Base-by-base conservation (phyloP, 2,113 vertebrate species). In the Carassius gibelio region DNA sequence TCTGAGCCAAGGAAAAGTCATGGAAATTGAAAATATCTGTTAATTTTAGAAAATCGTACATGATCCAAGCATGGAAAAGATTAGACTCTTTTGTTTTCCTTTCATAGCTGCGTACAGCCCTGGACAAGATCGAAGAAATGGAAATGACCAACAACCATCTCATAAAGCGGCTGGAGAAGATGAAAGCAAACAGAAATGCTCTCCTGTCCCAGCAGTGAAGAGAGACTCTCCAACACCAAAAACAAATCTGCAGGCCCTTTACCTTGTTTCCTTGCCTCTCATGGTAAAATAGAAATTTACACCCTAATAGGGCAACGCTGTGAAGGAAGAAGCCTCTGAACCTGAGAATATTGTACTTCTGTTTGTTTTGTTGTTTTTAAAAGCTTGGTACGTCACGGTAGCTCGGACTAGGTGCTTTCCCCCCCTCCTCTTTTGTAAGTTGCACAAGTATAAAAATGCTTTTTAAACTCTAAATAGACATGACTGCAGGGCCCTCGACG, bases 121-220 rank as follows among this genome's bases (percentile, higher is more conserved):
- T 98, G 91, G 98, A 99, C 92, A 99, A 97, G 92, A 96, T 95
- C 1, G 98, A 99, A 89, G 98, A 99, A 90, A 98, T 99, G 98
- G 98, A 99, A 91, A 99, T 99, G 98, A 99, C 98, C 93, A 99
- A 99, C 88, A 99, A 94, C 93, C 98, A 99, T 93, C 95, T 99
- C 90, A 95, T 99, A 86, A 99, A 99, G 90, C 95, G 98, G 75
- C 95, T 99, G 84, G 98, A 99, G 93, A 99, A 99, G 94, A 99
- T 99, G 98, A 99, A 99, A 91, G 98, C 98, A 89, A 99, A 98
- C 81, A 95, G 98, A 91, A 98, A 96, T 55, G 97, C 97, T 8
- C 94, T 98, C 76, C 94, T 99, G 88, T 96, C 97, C 77, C 98
- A 99, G 93, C 97, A 99, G 90, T 99, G 95, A 95, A 89, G 89